Percentiles rank a stretch among this genome's conserved stretches.
phyloP scores from a whole-genome alignment of 2,888 invertebrate genomes.

The Napeogenes inachia region DNA sequence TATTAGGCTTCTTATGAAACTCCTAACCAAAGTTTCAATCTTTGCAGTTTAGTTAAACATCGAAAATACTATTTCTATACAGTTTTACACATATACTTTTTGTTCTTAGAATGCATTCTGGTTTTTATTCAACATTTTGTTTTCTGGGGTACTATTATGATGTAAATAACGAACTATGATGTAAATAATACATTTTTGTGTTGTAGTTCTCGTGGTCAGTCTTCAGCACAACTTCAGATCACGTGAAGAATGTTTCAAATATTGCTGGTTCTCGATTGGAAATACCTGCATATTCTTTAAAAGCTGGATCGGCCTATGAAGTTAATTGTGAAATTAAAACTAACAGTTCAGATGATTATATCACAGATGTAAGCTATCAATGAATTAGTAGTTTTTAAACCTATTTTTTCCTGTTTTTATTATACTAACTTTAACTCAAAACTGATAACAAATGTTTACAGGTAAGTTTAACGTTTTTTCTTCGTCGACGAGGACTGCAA shows the following conservation, averaged over 20 bases:
- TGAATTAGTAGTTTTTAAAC: neutral
- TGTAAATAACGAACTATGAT: too few species aligned
- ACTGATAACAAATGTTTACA: conserved; percentile 28
- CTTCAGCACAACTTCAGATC: conserved; percentile 26
- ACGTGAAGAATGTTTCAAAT: conserved; percentile 37
- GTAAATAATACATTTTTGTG: neutral
- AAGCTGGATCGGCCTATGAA: conserved; percentile 41
- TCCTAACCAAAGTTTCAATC: too few species aligned
- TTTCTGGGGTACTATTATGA: too few species aligned
- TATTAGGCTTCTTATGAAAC: too few species aligned
- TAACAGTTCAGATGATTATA: conserved; percentile 36
- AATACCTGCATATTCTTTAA: conserved; percentile 41
- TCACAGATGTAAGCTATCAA: conserved; percentile 45
- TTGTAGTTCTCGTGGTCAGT: conserved; percentile 53
- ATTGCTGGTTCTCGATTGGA: conserved; percentile 41
- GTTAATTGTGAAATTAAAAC: conserved; percentile 43
- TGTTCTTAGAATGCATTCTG: too few species aligned
- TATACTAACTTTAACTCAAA: too few species aligned
- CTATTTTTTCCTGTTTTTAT: too few species aligned
- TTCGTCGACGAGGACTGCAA: conserved; percentile 38
- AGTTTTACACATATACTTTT: too few species aligned
- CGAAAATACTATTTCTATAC: too few species aligned
- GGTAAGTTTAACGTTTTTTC: conserved; percentile 42
- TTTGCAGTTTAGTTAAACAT: too few species aligned
- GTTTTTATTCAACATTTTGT: too few species aligned